A percentile compares a stretch with the other conserved stretches of the same genome.
phyloP scores from a whole-genome alignment of 2,797 vertebrate genomes.

The Nannoperca obscura region DNA sequence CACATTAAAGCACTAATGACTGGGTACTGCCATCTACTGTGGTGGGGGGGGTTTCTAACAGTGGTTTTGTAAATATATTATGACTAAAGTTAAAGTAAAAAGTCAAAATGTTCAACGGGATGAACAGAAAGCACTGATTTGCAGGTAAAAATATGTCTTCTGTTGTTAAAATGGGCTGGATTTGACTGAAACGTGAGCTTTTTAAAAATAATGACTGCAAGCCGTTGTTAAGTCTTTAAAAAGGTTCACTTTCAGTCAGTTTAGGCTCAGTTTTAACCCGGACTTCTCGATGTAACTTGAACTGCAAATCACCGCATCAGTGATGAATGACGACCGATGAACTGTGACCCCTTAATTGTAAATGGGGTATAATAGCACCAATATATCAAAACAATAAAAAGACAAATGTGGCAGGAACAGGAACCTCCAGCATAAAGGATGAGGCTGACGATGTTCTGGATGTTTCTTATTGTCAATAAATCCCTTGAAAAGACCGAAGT shows the following conservation, averaged over 20 bases:
- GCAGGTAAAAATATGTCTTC: background rate
- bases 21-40: conserved; percentile 24
- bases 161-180: background rate
- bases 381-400: conserved; percentile 12
- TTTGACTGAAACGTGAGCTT: background rate
- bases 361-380: conserved; percentile 63
- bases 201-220: background rate
- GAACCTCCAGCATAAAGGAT: background rate
- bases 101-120: conserved; percentile 1
- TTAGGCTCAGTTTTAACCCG: background rate
- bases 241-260: background rate
- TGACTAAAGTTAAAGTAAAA: conserved; percentile 12
- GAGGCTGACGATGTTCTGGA: background rate
- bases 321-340: conserved; percentile 25
- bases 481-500: conserved; percentile 4
- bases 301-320: background rate
- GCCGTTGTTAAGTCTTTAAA: background rate
- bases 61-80: background rate
- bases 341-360: conserved; percentile 14
- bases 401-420: background rate
- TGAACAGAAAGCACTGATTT: conserved; percentile 7
- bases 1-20: conserved; percentile 11
- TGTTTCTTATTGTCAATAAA: conserved; percentile 25
- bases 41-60: background rate
- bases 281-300: background rate